phyloP scores from a whole-genome alignment of 2,888 invertebrate genomes.

The Hipparchia sbordonii region DNA sequence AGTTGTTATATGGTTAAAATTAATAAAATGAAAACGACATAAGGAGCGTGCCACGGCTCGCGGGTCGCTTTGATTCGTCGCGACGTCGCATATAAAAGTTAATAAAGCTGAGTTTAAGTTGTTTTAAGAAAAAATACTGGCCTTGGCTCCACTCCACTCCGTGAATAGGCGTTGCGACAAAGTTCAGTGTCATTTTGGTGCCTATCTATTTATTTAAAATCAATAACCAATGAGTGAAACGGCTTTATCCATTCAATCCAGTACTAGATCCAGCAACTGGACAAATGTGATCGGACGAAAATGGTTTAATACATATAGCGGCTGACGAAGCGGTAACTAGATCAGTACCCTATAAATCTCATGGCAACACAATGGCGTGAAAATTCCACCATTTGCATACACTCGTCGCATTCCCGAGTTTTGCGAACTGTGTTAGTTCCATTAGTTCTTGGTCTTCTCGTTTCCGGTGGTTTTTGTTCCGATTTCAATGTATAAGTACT shows the following conservation, averaged over 20 bases:
- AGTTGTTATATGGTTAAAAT: too few species aligned
- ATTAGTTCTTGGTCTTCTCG: slow-evolving; percentile 32
- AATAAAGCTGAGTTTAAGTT: too few species aligned
- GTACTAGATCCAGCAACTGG: not conserved
- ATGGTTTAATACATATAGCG: slow-evolving; percentile 27
- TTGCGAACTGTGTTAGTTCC: slow-evolving; percentile 31
- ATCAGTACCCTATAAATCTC: slow-evolving; percentile 41
- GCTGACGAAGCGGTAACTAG: slow-evolving; percentile 28
- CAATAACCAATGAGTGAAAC: too few species aligned
- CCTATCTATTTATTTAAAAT: too few species aligned
- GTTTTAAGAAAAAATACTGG: too few species aligned
- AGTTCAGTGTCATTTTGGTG: too few species aligned
- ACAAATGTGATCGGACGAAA: not conserved
- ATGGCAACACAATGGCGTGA: slow-evolving; percentile 56
- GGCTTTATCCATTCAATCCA: not conserved
- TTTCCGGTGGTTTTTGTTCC: slow-evolving; percentile 45
- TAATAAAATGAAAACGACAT: too few species aligned
- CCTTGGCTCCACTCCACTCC: too few species aligned
- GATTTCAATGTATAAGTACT: slow-evolving; percentile 24
- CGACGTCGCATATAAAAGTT: too few species aligned
- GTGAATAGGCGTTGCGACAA: too few species aligned
- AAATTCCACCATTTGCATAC: slow-evolving; percentile 53
- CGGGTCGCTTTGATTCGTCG: too few species aligned
- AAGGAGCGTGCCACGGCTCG: too few species aligned
- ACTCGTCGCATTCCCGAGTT: slow-evolving; percentile 60